These are phyloP conservation scores for Synodontis membranacea DNA, from an alignment of 2,113 vertebrate genomes.

Conservation along the genomic window DNA sequence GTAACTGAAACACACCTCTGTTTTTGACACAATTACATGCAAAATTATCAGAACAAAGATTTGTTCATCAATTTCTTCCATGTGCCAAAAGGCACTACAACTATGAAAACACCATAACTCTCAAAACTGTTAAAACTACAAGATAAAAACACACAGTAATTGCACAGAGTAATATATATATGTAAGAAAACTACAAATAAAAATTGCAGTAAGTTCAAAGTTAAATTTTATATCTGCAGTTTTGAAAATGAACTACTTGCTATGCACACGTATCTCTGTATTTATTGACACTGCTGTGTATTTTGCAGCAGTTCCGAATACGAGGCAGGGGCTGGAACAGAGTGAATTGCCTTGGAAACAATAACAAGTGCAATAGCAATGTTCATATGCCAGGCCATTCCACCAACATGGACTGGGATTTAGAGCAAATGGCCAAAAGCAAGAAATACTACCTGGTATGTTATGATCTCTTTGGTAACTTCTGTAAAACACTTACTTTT, in stretches of 20 bases:
- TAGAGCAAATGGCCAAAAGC: conserved; percentile 90
- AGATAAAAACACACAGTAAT: background rate
- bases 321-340: conserved; percentile 89
- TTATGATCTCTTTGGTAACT: conserved; percentile 9
- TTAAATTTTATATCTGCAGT: background rate
- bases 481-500: background rate
- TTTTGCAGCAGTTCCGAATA: conserved; percentile 82
- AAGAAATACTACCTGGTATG: conserved; percentile 95
- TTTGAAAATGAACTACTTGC: background rate
- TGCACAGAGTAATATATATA: background rate
- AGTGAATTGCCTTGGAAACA: conserved; percentile 80
- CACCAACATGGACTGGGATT: conserved; percentile 89
- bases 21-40: background rate
- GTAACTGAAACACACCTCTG: background rate
- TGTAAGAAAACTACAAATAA: background rate
- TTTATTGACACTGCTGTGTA: background rate
- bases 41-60: background rate
- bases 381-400: conserved; percentile 69
- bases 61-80: background rate
- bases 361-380: conserved; percentile 73
- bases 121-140: no score
- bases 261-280: background rate
- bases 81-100: background rate
- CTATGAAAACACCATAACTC: background rate
- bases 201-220: background rate